Base-by-base conservation (phyloP, 2,113 vertebrate genomes). In the Progne subis region DNA sequence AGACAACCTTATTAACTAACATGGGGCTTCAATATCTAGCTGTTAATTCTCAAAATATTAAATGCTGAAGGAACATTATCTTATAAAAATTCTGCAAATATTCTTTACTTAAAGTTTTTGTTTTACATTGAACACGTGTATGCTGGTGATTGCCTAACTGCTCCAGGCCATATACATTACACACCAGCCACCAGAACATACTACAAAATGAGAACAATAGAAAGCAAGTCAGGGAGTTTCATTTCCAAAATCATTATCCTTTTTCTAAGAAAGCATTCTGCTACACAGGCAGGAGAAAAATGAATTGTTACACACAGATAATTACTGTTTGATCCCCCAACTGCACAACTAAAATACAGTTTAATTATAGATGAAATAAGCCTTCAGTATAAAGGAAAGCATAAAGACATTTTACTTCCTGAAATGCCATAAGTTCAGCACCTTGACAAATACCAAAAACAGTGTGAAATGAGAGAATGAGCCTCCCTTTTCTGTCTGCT, bases 351-450 rank as follows among this genome's bases (percentile, higher is more conserved):
- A 90, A 96, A 88, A 86, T 47, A 69, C 46, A 68, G 46, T 82
- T 96, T 92, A 96, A 94, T 93, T 93, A 88, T 46, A 88, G 56
- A 97, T 86, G 12, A 97, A 90, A 86, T 60, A 74, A 92, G 60
- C 41, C 69, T 78, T 94, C 34, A 49, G n/a, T 84, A 81, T 56
- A 92, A 96, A 85, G 29, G 60, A 93, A 93, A 90, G 69, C 57
- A 63, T 49, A 25, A 79, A 77, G 90, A 88, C 64, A 68, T 92
- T 95, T 88, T 78, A 71, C 64, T 92, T 88, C n/a, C 82, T 60
- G 88, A 94, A 71, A 46, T 84, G 79, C 37, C 76, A 85, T 47
- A 89, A 80, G 53, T 83, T 88, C 68, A 75, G 63, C 28, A 10
- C 31, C 84, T 49, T 68, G 80, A 94, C 57, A 90, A 96, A 39